Evolutionary conservation across 2,797 vertebrate species (phyloP), one percentile per base, ranked within the genome.

Genomic region (Peromyscus attwateri): DNA sequence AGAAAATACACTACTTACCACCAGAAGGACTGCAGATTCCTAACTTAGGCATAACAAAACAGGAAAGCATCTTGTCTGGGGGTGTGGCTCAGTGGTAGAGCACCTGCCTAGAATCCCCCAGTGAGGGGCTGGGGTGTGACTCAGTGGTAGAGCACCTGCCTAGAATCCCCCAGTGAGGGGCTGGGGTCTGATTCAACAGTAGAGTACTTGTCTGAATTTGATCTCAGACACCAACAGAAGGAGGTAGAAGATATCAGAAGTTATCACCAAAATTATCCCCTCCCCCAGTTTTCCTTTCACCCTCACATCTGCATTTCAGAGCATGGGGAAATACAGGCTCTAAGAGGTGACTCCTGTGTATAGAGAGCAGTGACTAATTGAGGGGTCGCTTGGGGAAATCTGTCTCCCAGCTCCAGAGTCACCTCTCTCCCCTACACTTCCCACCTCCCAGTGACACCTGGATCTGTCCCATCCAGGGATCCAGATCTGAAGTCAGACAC

Each of bases 1-100:
- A 40, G 29, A 76, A 94, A 93, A 93, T 66, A 87, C 70, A 91
- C n/a, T 88, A 87, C 43, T 88, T 16, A 57, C 84, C 88, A 83
- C n/a, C n/a, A 94, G 10, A 84, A 17, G 52, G 7, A 79, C n/a
- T 94, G n/a, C 25, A 92, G 55, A 70, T 25, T 94, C 66, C 79
- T 83, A 92, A 83, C 27, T 91, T 87, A 49, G 71, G 14, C 40
- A 49, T 90, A 79, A 82, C 95, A 71, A 89, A 62, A 84, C 66
- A 91, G 73, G 70, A 83, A 96, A 89, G 25, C 40, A 43, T 95
- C 34, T 79, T 49, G 43, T n/a, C 52, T 79, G 60, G 60, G 40
- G n/a, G 4, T 3, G 17, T 68, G 29, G 19, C 29, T 49, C 43
- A 85, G 62, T 66, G 62, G 62, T 25, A 49, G 83, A 85, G 6